A percentile compares a stretch with the other conserved stretches of the same genome.
Evolutionary conservation across 2,888 invertebrate genomes (phyloP).

Genomic region (Platycheirus rosarum): DNA sequence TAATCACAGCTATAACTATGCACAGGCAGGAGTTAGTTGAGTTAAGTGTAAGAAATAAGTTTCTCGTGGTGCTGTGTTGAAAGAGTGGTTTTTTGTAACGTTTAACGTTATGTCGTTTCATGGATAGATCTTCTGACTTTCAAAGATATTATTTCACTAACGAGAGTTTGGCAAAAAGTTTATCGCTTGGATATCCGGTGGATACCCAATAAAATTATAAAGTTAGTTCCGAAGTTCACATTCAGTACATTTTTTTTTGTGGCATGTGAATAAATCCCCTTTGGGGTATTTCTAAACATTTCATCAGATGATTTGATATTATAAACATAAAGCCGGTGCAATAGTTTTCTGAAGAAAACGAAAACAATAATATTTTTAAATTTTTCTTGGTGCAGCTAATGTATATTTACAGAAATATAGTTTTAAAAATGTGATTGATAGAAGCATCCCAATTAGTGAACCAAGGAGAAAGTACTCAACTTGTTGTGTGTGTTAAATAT

Average conservation of each 20-base stretch:
- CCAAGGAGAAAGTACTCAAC: background rate
- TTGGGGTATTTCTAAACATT: background rate
- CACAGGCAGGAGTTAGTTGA: too few relatives aligned
- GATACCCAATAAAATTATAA: constrained; percentile 35
- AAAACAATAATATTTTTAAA: constrained; percentile 13
- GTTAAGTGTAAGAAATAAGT: constrained; percentile 27
- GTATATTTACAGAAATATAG: background rate
- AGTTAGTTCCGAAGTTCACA: constrained; percentile 34
- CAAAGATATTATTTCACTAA: constrained; percentile 12
- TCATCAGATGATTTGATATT: background rate
- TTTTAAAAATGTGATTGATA: constrained; percentile 8
- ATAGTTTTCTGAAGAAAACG: constrained; percentile 6
- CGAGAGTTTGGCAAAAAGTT: constrained; percentile 32
- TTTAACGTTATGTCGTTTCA: background rate
- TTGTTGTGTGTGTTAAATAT: background rate
- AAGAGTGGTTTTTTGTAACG: constrained; percentile 3
- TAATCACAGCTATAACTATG: too few relatives aligned
- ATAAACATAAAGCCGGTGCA: background rate
- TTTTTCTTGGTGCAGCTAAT: background rate
- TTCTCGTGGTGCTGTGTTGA: constrained; percentile 6
- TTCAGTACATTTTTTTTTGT: constrained; percentile 39
- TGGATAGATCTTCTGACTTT: constrained; percentile 18
- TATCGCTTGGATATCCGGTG: constrained; percentile 10
- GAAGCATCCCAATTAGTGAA: background rate
- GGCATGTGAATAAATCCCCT: constrained; percentile 19